Evolutionary conservation across 2,113 vertebrate genomes (phyloP), one percentile per base, ranked within the genome.

Genomic region (Hydropotes inermis): DNA sequence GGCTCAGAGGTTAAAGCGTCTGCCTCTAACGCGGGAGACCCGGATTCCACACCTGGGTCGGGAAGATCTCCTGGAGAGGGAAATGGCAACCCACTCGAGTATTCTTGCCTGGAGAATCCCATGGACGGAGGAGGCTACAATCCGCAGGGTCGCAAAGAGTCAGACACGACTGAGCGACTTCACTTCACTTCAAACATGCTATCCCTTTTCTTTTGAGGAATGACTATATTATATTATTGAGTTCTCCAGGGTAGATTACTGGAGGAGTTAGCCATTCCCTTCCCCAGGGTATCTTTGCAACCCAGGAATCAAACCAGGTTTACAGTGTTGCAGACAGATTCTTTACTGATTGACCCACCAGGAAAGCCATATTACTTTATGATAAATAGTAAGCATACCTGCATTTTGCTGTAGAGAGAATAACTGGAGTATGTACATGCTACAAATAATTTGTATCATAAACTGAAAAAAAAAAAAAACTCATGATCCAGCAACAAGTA

Each of bases 11-110:
- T 50, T 50, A 50, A 50, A 14, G 12, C 1, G 1, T 3, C 47
- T 50, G 47, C 47, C 47, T 50, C 12, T 50, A 50, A 50, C 3
- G 47, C 13, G 3, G 47, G 47, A 50, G 47, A 50, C 13, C 47
- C 12, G 0, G 47, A 3, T 50, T 50, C 47, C 47, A 50, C 3
- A 14, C 47, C 47, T 50, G 12, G 47, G 47, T 50, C 1, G 1
- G 47, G 47, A 50, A 50, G 47, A 50, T 50, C 12, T 3, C 47
- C 47, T 50, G 47, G 12, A 50, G 47, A 50, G 13, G 47, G 47
- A 13, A 50, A 50, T 14, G 47, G 13, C 47, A 50, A 13, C 47
- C 1, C 13, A 50, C 47, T 50, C 47, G 2, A 50, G 13, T 50
- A 14, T 1, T 50, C 47, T 50, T 50, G 47, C 47, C 47, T 50